phyloP scores from a whole-genome alignment of 2,888 invertebrate genomes.

The Tipula lateralis region DNA sequence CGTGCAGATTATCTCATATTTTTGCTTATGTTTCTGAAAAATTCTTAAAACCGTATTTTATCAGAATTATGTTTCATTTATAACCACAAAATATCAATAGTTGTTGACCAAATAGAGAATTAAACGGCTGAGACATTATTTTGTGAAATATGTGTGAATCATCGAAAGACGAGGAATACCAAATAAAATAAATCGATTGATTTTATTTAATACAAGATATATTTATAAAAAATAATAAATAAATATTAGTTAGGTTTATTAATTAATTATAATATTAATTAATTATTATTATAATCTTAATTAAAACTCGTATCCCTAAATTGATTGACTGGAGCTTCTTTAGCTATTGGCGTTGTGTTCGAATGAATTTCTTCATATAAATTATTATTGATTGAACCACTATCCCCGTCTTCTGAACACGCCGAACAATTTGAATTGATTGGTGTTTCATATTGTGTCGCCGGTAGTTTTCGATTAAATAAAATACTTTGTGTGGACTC shows the following conservation, averaged over 20 bases:
- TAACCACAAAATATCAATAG: not conserved
- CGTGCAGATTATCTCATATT: not conserved
- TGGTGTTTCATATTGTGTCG: not conserved
- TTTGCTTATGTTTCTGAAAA: not conserved
- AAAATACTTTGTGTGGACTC: constrained; percentile 20
- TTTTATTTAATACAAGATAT: not conserved
- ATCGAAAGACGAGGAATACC: not conserved
- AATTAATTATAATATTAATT: not conserved
- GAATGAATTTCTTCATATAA: constrained; percentile 1
- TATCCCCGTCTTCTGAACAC: not conserved
- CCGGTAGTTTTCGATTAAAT: constrained; percentile 19
- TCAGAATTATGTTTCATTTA: not conserved
- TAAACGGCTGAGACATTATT: not conserved
- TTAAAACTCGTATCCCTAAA: not conserved
- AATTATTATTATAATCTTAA: not conserved
- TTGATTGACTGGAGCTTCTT: not conserved
- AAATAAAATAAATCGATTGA: not conserved
- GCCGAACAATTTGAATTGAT: constrained; percentile 4
- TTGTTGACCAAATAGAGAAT: not conserved
- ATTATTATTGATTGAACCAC: not conserved
- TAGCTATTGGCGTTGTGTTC: not conserved
- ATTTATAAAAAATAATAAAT: not conserved
- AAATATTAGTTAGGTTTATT: not conserved
- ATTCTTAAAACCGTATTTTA: not conserved
- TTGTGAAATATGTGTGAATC: not conserved